These are phyloP conservation scores for Drosophila nigrodunni DNA, from an alignment of 1,140 invertebrate species.

Conservation along the genomic window DNA sequence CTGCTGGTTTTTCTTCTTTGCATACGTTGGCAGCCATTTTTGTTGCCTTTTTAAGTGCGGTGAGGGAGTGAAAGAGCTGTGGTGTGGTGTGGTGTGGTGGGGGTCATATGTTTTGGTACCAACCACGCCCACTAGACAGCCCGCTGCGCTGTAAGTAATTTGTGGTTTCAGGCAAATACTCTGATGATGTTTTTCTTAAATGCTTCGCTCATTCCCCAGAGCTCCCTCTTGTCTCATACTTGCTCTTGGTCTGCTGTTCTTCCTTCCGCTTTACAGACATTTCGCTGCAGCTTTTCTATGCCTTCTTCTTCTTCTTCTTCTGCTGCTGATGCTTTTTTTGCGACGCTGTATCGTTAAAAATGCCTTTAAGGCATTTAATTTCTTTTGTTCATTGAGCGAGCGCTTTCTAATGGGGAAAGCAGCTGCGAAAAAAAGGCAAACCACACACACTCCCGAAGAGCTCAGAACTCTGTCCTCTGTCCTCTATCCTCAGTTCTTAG, in stretches of 20 bases:
- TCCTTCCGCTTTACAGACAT: constrained; percentile 40
- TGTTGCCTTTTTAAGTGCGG: constrained; percentile 8
- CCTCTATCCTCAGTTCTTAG: background rate
- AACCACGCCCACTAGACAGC: constrained; percentile 68
- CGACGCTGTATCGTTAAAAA: constrained; percentile 78
- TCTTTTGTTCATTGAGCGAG: constrained; percentile 76
- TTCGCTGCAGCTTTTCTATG: constrained; percentile 49
- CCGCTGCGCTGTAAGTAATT: constrained; percentile 82
- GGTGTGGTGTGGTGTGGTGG: background rate
- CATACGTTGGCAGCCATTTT: constrained; percentile 58
- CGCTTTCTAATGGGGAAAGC: constrained; percentile 39
- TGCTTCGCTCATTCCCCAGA: constrained; percentile 67
- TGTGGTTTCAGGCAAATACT: constrained; percentile 83
- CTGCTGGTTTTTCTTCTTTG: constrained; percentile 59
- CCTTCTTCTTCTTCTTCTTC: background rate
- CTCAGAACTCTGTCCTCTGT: constrained; percentile 15
- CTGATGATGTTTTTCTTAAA: constrained; percentile 83
- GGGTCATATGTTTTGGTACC: constrained; percentile 48
- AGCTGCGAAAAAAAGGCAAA: constrained; percentile 46
- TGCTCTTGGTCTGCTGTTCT: constrained; percentile 14
- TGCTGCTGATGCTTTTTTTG: constrained; percentile 6
- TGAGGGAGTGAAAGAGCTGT: background rate
- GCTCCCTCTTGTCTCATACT: background rate
- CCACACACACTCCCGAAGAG: constrained; percentile 19
- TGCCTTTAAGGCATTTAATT: constrained; percentile 83